Evolutionary conservation across 2,888 invertebrate species (phyloP).

Genomic region (Scaptodrosophila latifasciaeformis): DNA sequence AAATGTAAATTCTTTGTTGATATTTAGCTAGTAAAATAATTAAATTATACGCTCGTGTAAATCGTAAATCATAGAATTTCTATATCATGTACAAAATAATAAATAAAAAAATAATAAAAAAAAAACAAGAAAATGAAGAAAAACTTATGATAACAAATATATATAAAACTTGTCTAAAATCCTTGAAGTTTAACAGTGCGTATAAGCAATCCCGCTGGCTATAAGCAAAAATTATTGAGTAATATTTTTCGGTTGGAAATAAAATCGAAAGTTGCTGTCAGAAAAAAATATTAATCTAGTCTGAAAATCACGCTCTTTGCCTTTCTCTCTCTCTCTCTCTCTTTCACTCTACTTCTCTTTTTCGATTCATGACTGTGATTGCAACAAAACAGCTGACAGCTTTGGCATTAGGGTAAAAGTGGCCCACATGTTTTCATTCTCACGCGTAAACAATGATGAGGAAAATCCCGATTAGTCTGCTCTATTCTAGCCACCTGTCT

Average conservation of each 20-base stretch:
- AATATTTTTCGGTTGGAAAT: conserved; percentile 47
- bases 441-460: conserved; percentile 15
- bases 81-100: conserved; percentile 39
- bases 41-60: conserved; percentile 52
- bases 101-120: conserved; percentile 14
- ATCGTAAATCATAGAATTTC: conserved; percentile 43
- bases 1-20: conserved; percentile 38
- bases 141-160: conserved; percentile 15
- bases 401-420: too few relatives aligned
- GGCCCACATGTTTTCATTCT: conserved; percentile 12
- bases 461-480: neutral
- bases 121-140: too few relatives aligned
- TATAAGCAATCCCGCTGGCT: conserved; percentile 46
- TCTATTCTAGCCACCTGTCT: conserved; percentile 33
- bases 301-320: neutral
- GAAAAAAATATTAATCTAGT: too few relatives aligned
- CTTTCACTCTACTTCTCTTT: neutral
- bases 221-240: conserved; percentile 21
- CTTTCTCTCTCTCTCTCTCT: too few relatives aligned
- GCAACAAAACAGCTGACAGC: conserved; percentile 10
- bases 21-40: conserved; percentile 54
- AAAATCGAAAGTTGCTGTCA: conserved; percentile 57
- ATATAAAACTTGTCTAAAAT: conserved; percentile 9
- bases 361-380: neutral
- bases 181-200: conserved; percentile 42